Evolutionary conservation across 35 echinoderm and acorn worm species (phyloP).

Genomic region (Amphiura filiformis): DNA sequence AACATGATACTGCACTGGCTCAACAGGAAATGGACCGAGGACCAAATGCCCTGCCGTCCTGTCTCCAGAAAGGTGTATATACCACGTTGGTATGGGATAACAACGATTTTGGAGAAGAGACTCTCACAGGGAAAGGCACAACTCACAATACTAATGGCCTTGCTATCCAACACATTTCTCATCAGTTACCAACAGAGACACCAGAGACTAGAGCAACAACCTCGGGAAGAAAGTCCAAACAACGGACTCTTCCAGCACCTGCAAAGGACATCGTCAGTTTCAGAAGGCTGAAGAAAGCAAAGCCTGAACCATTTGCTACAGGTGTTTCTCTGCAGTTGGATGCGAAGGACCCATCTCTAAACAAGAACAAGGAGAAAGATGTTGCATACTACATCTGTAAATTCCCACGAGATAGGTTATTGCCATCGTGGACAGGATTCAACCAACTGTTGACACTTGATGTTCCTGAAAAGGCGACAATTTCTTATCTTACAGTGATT

Average conservation of each 20-base stretch:
- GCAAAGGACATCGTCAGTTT: background rate
- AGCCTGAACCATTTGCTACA: background rate
- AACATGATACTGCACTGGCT: constrained; percentile 60
- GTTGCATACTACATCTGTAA: background rate
- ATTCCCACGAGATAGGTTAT: background rate
- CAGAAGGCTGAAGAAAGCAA: background rate
- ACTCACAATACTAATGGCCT: constrained; percentile 75
- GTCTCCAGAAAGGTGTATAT: background rate
- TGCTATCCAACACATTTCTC: constrained; percentile 35
- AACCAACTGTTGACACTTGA: constrained; percentile 9
- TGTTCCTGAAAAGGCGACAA: constrained; percentile 9
- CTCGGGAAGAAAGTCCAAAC: background rate
- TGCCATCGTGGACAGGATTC: constrained; percentile 22
- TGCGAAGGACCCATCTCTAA: background rate
- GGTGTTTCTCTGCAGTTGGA: background rate
- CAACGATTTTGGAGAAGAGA: constrained; percentile 78
- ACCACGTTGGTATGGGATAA: constrained; percentile 71
- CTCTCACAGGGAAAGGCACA: constrained; percentile 63
- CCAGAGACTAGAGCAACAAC: background rate
- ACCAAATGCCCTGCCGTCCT: background rate
- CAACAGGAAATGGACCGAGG: constrained; percentile 5
- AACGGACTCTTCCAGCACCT: background rate
- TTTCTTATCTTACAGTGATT: constrained; percentile 9
- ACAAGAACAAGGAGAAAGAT: background rate
- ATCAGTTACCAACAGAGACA: background rate